A percentile compares a stretch with the other conserved stretches of the same genome.
These are phyloP conservation scores for Lamellibrachia satsuma DNA, from an alignment of 2,888 invertebrate species.

Conservation along the genomic window DNA sequence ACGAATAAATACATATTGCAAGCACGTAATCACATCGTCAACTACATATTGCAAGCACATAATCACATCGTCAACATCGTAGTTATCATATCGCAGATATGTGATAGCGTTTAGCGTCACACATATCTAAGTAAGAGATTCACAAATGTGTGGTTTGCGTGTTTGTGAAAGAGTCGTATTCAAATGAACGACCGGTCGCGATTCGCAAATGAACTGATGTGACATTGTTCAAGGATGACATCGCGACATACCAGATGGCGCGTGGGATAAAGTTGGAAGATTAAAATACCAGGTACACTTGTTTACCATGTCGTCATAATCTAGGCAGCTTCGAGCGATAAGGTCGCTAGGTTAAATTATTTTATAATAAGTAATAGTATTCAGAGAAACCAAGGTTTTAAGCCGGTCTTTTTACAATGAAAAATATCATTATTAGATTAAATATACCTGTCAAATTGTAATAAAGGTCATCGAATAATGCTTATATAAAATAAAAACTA, in stretches of 20 bases:
- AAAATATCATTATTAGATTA: no score
- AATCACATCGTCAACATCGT: not conserved
- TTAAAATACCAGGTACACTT: not conserved
- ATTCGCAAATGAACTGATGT: not conserved
- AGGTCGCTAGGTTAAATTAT: no score
- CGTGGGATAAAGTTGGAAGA: not conserved
- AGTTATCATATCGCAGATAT: not conserved
- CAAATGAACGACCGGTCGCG: not conserved
- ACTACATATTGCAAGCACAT: no score
- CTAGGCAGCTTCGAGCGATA: not conserved
- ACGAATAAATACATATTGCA: not conserved
- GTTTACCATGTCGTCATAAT: not conserved
- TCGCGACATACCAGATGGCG: not conserved
- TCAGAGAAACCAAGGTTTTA: no score
- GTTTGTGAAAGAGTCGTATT: not conserved
- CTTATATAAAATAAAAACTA: no score
- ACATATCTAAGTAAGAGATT: not conserved
- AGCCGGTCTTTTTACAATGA: no score
- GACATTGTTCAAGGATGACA: not conserved
- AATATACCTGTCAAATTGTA: no score
- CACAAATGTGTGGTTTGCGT: not conserved
- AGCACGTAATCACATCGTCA: not conserved
- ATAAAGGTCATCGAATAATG: no score
- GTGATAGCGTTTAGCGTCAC: not conserved
- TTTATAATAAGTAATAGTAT: no score